phyloP scores from a whole-genome alignment of 2,888 invertebrate genomes.

The Aethes cnicana region DNA sequence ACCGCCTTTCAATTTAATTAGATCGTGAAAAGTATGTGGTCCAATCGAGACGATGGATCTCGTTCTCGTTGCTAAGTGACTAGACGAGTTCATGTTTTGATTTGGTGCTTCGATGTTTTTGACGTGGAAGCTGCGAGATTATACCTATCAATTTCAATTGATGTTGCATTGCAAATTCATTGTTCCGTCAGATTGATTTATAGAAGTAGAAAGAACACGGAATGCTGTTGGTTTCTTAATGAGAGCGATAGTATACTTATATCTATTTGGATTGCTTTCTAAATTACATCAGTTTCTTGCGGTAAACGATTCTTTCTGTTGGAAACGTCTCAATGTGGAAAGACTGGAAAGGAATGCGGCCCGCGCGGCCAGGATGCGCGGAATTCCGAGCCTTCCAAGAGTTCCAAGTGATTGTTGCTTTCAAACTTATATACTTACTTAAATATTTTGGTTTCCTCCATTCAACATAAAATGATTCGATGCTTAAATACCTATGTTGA shows the following conservation, averaged over 20 bases:
- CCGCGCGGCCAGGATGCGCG: conserved; percentile 19
- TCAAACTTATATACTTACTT: too few relatives aligned
- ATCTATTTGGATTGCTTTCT: too few relatives aligned
- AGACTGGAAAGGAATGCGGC: conserved; percentile 26
- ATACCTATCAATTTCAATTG: too few relatives aligned
- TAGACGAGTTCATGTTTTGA: conserved; percentile 12
- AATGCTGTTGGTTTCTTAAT: too few relatives aligned
- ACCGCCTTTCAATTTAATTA: conserved; percentile 66
- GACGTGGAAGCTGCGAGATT: too few relatives aligned
- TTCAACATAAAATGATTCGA: too few relatives aligned
- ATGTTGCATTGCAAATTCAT: too few relatives aligned
- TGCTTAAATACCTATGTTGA: too few relatives aligned
- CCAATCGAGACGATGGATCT: conserved; percentile 38
- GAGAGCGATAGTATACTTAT: too few relatives aligned
- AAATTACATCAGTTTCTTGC: conserved; percentile 15
- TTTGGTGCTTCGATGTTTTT: background rate
- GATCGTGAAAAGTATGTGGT: conserved; percentile 56
- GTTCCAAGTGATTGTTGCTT: background rate
- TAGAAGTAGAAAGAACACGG: too few relatives aligned
- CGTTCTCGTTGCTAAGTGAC: conserved; percentile 15
- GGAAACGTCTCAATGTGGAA: conserved; percentile 26
- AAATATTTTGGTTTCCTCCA: too few relatives aligned
- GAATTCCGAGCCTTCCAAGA: conserved; percentile 12
- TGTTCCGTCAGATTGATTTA: too few relatives aligned
- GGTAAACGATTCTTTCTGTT: conserved; percentile 22